A percentile compares a stretch with the other conserved stretches of the same genome.
phyloP scores from a whole-genome alignment of 2,888 invertebrate genomes.

The Endotricha flammealis region DNA sequence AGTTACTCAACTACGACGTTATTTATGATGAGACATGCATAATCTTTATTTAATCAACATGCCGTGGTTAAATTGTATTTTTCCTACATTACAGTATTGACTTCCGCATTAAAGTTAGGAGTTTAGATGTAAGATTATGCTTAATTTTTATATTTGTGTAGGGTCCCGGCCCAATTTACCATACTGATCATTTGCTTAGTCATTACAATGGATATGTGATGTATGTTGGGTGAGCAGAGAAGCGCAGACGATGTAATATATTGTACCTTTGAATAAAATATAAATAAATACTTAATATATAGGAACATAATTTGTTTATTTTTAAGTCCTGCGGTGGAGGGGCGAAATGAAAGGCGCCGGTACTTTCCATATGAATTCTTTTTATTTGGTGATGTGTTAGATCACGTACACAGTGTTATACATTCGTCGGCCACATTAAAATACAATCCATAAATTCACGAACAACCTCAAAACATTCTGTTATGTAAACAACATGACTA shows the following conservation, averaged over 20 bases:
- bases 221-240: slow-evolving; percentile 58
- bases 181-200: slow-evolving; percentile 69
- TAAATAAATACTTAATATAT: slow-evolving; percentile 78
- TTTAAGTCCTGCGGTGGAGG: slow-evolving; percentile 14
- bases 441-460: slow-evolving; percentile 68
- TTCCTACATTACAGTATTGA: slow-evolving; percentile 72
- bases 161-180: slow-evolving; percentile 61
- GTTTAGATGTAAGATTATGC: slow-evolving; percentile 65
- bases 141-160: slow-evolving; percentile 73
- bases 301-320: slow-evolving; percentile 48
- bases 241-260: slow-evolving; percentile 75
- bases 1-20: slow-evolving; percentile 31
- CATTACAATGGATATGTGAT: slow-evolving; percentile 64
- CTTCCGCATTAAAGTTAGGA: slow-evolving; percentile 63
- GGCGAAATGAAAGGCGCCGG: slow-evolving; percentile 22
- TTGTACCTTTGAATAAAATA: slow-evolving; percentile 76
- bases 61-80: slow-evolving; percentile 60
- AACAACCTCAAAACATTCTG: slow-evolving; percentile 71
- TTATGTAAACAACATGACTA: slow-evolving; percentile 72
- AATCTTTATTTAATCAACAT: slow-evolving; percentile 63
- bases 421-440: slow-evolving; percentile 65
- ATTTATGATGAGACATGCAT: slow-evolving; percentile 55
- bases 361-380: slow-evolving; percentile 48
- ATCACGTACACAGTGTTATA: slow-evolving; percentile 66
- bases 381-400: slow-evolving; percentile 65